Percentiles rank a stretch among this genome's conserved stretches.
Evolutionary conservation across 2,113 vertebrate species (phyloP).

Genomic region (Silurus meridionalis): DNA sequence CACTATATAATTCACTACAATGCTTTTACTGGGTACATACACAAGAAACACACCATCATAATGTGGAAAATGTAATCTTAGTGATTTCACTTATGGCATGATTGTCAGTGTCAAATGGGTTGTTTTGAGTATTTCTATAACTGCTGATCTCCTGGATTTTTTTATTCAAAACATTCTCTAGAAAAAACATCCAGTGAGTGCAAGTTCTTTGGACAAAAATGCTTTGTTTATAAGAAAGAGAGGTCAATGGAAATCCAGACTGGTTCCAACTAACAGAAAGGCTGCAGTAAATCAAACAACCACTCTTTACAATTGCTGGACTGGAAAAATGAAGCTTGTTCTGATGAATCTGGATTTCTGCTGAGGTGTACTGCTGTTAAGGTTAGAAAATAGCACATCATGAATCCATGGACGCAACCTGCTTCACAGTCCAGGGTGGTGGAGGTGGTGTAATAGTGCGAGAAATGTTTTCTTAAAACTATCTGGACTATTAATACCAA

Average conservation of each 20-base stretch:
- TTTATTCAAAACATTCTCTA: neutral
- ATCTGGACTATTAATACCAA: neutral
- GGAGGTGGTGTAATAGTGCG: neutral
- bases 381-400: neutral
- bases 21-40: neutral
- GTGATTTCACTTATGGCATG: neutral
- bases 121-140: neutral
- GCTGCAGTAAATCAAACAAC: neutral
- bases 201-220: neutral
- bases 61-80: neutral
- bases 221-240: neutral
- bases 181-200: neutral
- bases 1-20: no score
- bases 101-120: neutral
- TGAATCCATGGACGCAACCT: neutral
- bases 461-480: neutral
- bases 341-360: neutral
- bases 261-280: neutral
- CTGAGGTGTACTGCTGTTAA: neutral
- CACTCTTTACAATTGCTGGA: neutral
- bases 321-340: neutral
- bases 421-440: neutral
- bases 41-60: neutral
- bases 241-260: neutral
- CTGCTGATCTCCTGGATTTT: neutral